phyloP scores from a whole-genome alignment of 2,797 vertebrate genomes.

The Pangasius larnaudii region DNA sequence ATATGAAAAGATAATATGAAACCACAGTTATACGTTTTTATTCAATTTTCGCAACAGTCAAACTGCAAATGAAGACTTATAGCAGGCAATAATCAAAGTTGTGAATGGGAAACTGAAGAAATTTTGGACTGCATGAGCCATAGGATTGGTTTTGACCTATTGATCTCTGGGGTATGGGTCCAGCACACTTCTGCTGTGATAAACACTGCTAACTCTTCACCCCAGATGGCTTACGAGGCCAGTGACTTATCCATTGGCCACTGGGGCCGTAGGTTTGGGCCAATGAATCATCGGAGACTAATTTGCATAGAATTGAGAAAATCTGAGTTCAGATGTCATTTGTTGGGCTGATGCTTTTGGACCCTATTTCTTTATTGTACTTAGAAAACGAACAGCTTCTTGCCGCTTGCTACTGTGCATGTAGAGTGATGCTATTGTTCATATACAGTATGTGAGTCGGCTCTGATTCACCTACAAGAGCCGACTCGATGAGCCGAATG shows the following conservation, averaged over 20 bases:
- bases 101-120: background rate
- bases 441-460: background rate
- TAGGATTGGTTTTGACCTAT: background rate
- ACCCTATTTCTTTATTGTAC: background rate
- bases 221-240: no score
- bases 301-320: background rate
- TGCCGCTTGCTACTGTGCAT: background rate
- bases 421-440: background rate
- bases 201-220: no score
- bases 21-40: background rate
- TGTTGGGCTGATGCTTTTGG: background rate
- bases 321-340: background rate
- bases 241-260: no score
- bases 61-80: no score
- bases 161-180: no score
- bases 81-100: no score
- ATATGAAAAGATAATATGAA: background rate
- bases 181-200: no score
- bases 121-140: background rate
- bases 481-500: background rate
- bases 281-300: background rate
- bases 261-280: background rate
- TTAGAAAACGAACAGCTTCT: background rate
- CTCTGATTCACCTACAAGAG: background rate
- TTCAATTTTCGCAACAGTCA: no score